These are phyloP conservation scores for Barbus barbus DNA, from an alignment of 2,113 vertebrate species.

Conservation along the genomic window DNA sequence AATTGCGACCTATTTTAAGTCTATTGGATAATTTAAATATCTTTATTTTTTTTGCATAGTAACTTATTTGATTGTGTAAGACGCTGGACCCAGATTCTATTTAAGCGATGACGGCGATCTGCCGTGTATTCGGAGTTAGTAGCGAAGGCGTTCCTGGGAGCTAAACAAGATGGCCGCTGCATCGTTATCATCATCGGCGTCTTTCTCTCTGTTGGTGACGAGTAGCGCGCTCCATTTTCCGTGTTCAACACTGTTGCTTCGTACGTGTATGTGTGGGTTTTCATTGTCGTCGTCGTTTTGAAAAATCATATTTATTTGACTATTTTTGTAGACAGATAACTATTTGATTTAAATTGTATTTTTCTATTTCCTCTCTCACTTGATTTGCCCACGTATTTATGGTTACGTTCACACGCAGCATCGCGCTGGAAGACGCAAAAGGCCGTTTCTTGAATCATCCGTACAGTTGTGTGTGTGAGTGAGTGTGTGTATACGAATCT, in stretches of 20 bases:
- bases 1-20: constrained; percentile 80
- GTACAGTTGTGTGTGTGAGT: constrained; percentile 61
- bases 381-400: constrained; percentile 83
- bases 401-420: constrained; percentile 85
- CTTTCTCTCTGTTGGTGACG: constrained; percentile 75
- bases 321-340: constrained; percentile 97
- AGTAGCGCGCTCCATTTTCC: constrained; percentile 81
- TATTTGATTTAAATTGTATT: constrained; percentile 98
- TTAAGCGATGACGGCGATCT: constrained; percentile 78
- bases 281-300: constrained; percentile 74
- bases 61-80: constrained; percentile 83
- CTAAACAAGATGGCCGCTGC: background rate
- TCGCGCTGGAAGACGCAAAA: constrained; percentile 61
- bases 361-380: constrained; percentile 87
- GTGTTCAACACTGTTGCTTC: constrained; percentile 90
- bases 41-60: constrained; percentile 86
- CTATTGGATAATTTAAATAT: constrained; percentile 80
- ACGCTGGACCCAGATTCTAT: constrained; percentile 75
- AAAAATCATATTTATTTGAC: constrained; percentile 99
- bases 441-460: constrained; percentile 75
- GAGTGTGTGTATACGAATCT: constrained; percentile 50
- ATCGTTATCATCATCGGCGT: constrained; percentile 32
- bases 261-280: constrained; percentile 60
- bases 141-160: constrained; percentile 50
- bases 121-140: constrained; percentile 57